Evolutionary conservation across 2,797 vertebrate genomes (phyloP).

Genomic region (Pteropus rufus): DNA sequence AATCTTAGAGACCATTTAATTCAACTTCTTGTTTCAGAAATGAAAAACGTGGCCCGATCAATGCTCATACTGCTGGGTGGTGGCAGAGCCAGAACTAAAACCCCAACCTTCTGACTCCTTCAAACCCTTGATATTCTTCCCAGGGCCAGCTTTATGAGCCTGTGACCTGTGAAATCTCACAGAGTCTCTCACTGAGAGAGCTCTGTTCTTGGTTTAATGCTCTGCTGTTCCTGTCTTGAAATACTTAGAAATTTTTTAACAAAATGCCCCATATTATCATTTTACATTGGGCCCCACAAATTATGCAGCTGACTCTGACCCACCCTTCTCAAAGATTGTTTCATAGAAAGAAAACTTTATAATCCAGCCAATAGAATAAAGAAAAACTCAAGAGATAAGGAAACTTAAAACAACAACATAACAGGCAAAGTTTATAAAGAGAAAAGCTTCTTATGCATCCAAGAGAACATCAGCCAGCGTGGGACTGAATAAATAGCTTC

Average conservation of each 20-base stretch:
- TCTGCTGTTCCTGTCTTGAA: not conserved
- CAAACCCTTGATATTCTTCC: not conserved
- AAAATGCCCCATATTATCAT: not conserved
- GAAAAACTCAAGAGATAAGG: not conserved
- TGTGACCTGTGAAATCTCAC: not conserved
- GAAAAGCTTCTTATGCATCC: not conserved
- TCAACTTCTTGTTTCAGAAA: not conserved
- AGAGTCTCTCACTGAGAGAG: not conserved
- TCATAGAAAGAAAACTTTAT: not conserved
- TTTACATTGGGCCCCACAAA: not conserved
- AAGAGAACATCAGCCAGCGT: not conserved
- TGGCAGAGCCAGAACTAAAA: not conserved
- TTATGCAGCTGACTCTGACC: not conserved
- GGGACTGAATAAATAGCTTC: not conserved
- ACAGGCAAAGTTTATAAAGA: not conserved
- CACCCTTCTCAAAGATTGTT: not conserved
- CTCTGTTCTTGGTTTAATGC: not conserved
- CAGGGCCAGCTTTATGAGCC: not conserved
- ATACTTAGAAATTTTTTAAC: not conserved
- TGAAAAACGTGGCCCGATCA: not conserved
- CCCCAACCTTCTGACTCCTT: not conserved
- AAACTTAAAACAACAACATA: not conserved
- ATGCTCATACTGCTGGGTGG: not conserved
- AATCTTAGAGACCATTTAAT: not conserved
- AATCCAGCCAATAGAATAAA: not conserved